Conservation (phyloP, 2,113 vertebrate species). For the Xiphophorus hellerii region DNA sequence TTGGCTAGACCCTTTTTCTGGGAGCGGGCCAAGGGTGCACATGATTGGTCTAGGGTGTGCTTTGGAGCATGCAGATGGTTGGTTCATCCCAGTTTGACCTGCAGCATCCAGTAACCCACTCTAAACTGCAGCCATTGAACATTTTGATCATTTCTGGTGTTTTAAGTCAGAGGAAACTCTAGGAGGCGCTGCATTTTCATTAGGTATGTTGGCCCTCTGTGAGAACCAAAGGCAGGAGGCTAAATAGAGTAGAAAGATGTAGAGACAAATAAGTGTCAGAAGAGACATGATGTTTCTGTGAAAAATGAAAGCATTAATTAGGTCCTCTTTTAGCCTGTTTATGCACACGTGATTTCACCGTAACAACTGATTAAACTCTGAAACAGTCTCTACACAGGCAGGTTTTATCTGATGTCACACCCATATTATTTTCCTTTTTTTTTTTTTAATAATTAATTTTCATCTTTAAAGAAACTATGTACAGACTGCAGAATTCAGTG, state of each 20-base stretch:
- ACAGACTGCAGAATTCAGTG: neutral
- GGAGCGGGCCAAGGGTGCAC: slow-evolving; percentile 51
- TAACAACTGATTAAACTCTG: neutral
- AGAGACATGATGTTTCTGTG: neutral
- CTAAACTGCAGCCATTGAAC: slow-evolving; percentile 6
- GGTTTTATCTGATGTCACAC: neutral
- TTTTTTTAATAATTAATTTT: neutral
- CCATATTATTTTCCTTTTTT: neutral
- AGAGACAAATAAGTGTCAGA: slow-evolving; percentile 1
- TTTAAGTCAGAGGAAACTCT: slow-evolving; percentile 45
- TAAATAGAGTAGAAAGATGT: slow-evolving; percentile 1
- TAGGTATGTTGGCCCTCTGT: slow-evolving; percentile 52
- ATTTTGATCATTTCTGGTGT: slow-evolving; percentile 11
- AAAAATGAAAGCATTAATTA: neutral
- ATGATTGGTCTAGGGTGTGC: slow-evolving; percentile 61
- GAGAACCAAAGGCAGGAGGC: neutral
- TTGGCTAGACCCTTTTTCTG: slow-evolving; percentile 70
- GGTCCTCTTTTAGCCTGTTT: neutral
- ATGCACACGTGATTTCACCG: neutral
- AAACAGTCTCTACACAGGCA: neutral
- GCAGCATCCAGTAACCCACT: neutral
- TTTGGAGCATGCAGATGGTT: slow-evolving; percentile 45
- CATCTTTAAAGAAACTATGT: slow-evolving; percentile 9
- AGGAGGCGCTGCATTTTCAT: slow-evolving; percentile 50
- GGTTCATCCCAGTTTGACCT: slow-evolving; percentile 54